Conservation (phyloP, 2,888 invertebrate genomes). For the Ochropleura leucogaster region DNA sequence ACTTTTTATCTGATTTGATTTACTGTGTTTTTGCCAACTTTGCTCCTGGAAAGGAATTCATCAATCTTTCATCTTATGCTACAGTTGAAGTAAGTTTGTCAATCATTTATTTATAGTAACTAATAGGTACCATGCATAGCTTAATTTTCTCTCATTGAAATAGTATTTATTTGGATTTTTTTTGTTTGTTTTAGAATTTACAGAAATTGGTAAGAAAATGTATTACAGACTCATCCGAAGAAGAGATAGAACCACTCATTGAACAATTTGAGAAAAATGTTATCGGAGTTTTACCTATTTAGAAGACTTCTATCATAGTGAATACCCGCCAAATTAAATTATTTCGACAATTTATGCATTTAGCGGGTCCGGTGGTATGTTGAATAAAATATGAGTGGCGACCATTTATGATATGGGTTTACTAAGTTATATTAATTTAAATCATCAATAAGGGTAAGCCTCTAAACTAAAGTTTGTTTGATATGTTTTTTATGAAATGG, state of each 20-base stretch:
- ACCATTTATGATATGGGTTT: no score
- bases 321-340: no score
- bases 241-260: conserved; percentile 68
- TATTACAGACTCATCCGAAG: conserved; percentile 53
- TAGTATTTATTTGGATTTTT: no score
- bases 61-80: conserved; percentile 75
- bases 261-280: conserved; percentile 79
- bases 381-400: no score
- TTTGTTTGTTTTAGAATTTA: conserved; percentile 74
- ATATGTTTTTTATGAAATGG: no score
- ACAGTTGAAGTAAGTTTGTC: conserved; percentile 76
- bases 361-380: no score
- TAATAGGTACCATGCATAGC: neutral
- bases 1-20: conserved; percentile 78
- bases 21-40: conserved; percentile 68
- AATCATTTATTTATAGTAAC: neutral
- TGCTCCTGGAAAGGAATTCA: conserved; percentile 67
- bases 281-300: conserved; percentile 75
- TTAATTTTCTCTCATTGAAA: neutral
- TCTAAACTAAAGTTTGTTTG: no score
- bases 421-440: no score
- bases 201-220: conserved; percentile 71
- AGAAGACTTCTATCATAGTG: neutral
- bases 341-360: no score
- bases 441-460: no score